These are phyloP conservation scores for Elymnias hypermnestra DNA, from an alignment of 1,140 invertebrate species.

Conservation along the genomic window DNA sequence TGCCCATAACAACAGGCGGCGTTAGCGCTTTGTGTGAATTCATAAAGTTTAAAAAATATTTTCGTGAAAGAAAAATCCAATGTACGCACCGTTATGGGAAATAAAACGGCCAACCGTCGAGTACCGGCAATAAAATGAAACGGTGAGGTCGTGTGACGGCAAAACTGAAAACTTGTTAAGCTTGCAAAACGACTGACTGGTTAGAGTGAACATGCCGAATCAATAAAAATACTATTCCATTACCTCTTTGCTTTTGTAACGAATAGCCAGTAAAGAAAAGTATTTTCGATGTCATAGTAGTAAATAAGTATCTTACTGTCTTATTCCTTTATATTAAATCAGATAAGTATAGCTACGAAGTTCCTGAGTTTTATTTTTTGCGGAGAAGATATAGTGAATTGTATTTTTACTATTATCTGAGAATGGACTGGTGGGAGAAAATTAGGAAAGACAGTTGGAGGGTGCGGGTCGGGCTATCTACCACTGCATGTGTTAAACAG, in stretches of 20 bases:
- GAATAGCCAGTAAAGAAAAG: constrained; percentile 8
- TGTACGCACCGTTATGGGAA: constrained; percentile 47
- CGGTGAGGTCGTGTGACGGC: constrained; percentile 42
- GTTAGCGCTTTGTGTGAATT: no score
- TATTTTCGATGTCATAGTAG: no score
- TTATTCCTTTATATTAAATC: background rate
- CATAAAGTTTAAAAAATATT: background rate
- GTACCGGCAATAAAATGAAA: constrained; percentile 57
- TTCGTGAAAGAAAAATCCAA: constrained; percentile 20
- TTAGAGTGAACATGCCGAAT: constrained; percentile 38
- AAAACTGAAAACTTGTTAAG: constrained; percentile 67
- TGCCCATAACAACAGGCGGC: no score
- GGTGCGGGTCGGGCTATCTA: no score
- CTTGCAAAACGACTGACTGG: constrained; percentile 54
- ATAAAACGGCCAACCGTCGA: constrained; percentile 55
- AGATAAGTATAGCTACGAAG: no score
- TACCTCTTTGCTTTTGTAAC: constrained; percentile 10
- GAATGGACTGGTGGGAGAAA: no score
- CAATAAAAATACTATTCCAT: constrained; percentile 23
- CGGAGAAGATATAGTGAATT: no score
- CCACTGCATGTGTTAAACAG: no score
- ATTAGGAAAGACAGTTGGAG: no score
- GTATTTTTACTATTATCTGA: no score
- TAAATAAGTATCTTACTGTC: no score
- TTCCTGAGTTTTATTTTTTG: no score